A percentile compares a stretch with the other conserved stretches of the same genome.
Evolutionary conservation across 2,888 invertebrate genomes (phyloP).

Genomic region (Osedax frankpressi): DNA sequence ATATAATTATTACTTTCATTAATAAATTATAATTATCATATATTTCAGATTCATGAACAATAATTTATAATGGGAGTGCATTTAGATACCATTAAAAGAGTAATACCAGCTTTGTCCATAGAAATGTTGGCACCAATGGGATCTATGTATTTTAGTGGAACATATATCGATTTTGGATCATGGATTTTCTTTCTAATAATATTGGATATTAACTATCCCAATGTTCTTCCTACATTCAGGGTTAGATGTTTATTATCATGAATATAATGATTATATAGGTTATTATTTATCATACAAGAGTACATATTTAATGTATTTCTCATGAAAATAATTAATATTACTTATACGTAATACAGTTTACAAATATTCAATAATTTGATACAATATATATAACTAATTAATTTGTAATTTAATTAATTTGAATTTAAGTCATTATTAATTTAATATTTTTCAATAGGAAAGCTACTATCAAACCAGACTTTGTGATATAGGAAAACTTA

Average conservation of each 20-base stretch:
- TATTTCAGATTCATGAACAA: too few species aligned
- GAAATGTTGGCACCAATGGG: background rate
- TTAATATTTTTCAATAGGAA: too few species aligned
- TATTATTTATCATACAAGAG: background rate
- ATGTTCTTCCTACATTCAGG: background rate
- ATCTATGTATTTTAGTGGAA: background rate
- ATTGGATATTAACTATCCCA: background rate
- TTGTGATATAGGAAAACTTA: too few species aligned
- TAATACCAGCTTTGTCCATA: background rate
- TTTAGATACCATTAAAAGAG: background rate
- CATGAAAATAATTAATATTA: background rate
- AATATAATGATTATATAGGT: background rate
- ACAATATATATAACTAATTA: background rate
- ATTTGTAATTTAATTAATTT: too few species aligned
- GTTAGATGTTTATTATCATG: background rate
- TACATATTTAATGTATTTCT: background rate
- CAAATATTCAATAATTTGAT: background rate
- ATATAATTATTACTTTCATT: too few species aligned
- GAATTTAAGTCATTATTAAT: too few species aligned
- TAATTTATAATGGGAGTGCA: too few species aligned
- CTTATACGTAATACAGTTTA: background rate
- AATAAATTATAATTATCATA: too few species aligned
- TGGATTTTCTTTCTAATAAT: background rate
- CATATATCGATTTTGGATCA: background rate
- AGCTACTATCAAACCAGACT: too few species aligned